A percentile compares a stretch with the other conserved stretches of the same genome.
Evolutionary conservation across 1,140 invertebrate genomes (phyloP).

Genomic region (Akabosia matsudoensis): DNA sequence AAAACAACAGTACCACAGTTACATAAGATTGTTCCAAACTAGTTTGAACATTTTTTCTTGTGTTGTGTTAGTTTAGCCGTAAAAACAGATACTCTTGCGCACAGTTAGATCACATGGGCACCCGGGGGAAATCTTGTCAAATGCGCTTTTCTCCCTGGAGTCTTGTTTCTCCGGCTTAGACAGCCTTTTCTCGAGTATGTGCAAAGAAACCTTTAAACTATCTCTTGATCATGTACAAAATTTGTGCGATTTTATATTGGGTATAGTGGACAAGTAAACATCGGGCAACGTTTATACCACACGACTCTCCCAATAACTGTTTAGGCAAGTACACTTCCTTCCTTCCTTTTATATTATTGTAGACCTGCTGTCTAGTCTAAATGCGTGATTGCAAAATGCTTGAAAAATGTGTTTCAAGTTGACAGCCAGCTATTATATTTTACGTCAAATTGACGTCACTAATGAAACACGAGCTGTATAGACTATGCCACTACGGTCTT

Average conservation of each 20-base stretch:
- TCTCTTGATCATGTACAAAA: too few relatives aligned
- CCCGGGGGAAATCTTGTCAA: slow-evolving; percentile 20
- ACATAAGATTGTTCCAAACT: not conserved
- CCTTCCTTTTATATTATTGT: too few relatives aligned
- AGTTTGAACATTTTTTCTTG: not conserved
- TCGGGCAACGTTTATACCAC: too few relatives aligned
- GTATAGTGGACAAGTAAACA: too few relatives aligned
- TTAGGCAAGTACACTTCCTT: too few relatives aligned
- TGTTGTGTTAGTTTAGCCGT: not conserved
- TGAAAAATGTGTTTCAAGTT: not conserved
- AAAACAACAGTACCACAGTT: not conserved
- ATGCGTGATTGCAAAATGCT: not conserved
- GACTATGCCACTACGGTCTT: too few relatives aligned
- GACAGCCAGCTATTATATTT: not conserved
- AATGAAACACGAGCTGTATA: too few relatives aligned
- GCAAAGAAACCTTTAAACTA: too few relatives aligned
- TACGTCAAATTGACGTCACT: not conserved
- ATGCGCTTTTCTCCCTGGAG: slow-evolving; percentile 13
- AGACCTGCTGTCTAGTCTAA: too few relatives aligned
- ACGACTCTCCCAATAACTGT: too few relatives aligned
- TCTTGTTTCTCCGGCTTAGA: slow-evolving; percentile 13
- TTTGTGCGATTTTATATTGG: too few relatives aligned
- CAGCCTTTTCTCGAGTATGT: too few relatives aligned
- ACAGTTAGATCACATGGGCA: not conserved
- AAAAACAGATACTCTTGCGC: not conserved